Conservation (phyloP, 2,797 vertebrate species). For the Gadopsis marmoratus region DNA sequence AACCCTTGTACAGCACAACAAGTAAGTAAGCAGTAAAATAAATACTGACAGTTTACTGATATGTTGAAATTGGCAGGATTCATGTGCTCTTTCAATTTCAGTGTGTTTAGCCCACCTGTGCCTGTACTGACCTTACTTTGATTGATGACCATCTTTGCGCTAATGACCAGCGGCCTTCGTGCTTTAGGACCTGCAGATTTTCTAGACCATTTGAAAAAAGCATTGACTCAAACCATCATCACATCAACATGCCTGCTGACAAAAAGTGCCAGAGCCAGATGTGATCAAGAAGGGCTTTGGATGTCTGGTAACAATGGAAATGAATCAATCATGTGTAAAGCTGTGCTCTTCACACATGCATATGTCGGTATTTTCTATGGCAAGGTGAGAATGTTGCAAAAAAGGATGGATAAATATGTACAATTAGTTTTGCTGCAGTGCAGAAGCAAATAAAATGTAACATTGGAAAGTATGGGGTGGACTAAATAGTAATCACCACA, state of each 20-base stretch:
- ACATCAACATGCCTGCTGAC: constrained; percentile 3
- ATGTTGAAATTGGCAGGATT: constrained; percentile 30
- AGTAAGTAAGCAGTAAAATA: constrained; percentile 73
- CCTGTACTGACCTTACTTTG: constrained; percentile 19
- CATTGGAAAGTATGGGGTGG: neutral
- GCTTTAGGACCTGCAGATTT: constrained; percentile 17
- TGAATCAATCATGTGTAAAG: neutral
- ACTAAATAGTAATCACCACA: neutral
- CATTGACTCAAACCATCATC: neutral
- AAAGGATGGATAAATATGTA: constrained; percentile 11
- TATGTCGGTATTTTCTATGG: neutral
- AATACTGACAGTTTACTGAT: constrained; percentile 72
- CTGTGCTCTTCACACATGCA: constrained; percentile 11
- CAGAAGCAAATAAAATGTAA: constrained; percentile 16
- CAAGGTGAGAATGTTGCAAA: neutral
- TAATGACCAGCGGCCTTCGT: neutral
- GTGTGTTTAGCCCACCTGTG: constrained; percentile 15
- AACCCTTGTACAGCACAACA: constrained; percentile 78
- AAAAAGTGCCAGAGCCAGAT: constrained; percentile 2
- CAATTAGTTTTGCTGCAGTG: constrained; percentile 22
- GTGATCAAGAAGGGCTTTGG: neutral
- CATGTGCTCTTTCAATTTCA: constrained; percentile 42
- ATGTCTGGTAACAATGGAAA: constrained; percentile 1
- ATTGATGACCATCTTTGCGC: constrained; percentile 1
- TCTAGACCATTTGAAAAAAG: constrained; percentile 6